Percentiles rank a stretch among this genome's conserved stretches.
Conservation (phyloP, 2,113 vertebrate species). For the Asarcornis scutulata region DNA sequence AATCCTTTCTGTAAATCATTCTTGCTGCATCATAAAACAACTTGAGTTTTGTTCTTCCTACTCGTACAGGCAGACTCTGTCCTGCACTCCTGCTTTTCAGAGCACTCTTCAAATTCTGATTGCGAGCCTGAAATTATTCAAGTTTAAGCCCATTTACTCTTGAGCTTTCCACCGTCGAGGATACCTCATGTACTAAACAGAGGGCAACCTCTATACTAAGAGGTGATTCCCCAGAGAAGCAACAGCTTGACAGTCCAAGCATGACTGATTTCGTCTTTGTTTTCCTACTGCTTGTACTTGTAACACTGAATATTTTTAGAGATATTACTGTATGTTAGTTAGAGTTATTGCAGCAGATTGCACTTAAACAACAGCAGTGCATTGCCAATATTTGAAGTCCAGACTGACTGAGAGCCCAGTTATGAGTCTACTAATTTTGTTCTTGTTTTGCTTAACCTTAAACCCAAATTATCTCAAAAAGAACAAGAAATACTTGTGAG, state of each 20-base stretch:
- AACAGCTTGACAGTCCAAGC: background rate
- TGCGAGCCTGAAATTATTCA: background rate
- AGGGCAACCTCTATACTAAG: background rate
- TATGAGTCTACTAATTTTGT: background rate
- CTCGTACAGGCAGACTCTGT: background rate
- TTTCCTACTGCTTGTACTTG: background rate
- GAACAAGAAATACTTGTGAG: background rate
- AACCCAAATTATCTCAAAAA: background rate
- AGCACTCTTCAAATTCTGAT: background rate
- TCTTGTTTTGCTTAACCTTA: background rate
- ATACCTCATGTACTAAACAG: background rate
- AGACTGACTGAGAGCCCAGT: background rate
- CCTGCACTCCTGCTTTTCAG: background rate
- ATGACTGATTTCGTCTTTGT: background rate
- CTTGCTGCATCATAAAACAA: background rate
- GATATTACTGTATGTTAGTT: background rate
- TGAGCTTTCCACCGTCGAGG: background rate
- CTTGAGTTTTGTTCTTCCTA: background rate
- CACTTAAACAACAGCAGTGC: conserved; percentile 11
- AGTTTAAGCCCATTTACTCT: background rate
- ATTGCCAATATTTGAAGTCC: background rate
- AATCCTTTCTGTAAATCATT: background rate
- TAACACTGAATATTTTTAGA: background rate
- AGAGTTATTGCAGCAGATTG: background rate
- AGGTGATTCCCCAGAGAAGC: background rate